Conservation (phyloP, 2,888 invertebrate genomes). For the Tortrix viridana region DNA sequence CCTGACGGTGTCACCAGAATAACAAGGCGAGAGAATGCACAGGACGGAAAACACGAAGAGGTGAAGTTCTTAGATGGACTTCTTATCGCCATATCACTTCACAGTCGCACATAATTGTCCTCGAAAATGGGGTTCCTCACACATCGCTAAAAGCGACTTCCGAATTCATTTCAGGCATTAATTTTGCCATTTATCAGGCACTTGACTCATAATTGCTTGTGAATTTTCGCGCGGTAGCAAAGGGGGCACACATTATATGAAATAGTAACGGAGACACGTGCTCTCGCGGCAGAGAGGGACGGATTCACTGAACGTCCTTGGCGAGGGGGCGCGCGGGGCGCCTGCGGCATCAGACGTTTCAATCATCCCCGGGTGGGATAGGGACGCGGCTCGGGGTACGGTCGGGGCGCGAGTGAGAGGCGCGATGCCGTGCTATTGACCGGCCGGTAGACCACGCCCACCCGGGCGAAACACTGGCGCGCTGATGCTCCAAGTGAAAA, state of each 20-base stretch:
- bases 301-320: slow-evolving; percentile 85
- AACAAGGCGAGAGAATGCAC: slow-evolving; percentile 69
- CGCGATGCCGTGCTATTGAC: slow-evolving; percentile 80
- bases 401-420: slow-evolving; percentile 63
- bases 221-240: slow-evolving; percentile 80
- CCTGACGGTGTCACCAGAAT: slow-evolving; percentile 68
- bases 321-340: slow-evolving; percentile 81
- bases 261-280: slow-evolving; percentile 83
- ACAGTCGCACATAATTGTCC: slow-evolving; percentile 73
- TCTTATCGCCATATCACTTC: slow-evolving; percentile 81
- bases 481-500: slow-evolving; percentile 82
- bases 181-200: slow-evolving; percentile 79
- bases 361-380: slow-evolving; percentile 79
- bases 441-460: slow-evolving; percentile 82
- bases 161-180: slow-evolving; percentile 76
- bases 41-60: slow-evolving; percentile 79
- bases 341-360: slow-evolving; percentile 84
- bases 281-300: slow-evolving; percentile 84
- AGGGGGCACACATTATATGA: slow-evolving; percentile 82
- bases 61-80: slow-evolving; percentile 66
- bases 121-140: slow-evolving; percentile 64
- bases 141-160: slow-evolving; percentile 71
- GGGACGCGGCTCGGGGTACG: slow-evolving; percentile 56
- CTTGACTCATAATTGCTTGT: slow-evolving; percentile 82
- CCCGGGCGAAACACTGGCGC: slow-evolving; percentile 81